Base-by-base conservation (phyloP, 2,888 invertebrate genomes). In the Ophion slaviceki region DNA sequence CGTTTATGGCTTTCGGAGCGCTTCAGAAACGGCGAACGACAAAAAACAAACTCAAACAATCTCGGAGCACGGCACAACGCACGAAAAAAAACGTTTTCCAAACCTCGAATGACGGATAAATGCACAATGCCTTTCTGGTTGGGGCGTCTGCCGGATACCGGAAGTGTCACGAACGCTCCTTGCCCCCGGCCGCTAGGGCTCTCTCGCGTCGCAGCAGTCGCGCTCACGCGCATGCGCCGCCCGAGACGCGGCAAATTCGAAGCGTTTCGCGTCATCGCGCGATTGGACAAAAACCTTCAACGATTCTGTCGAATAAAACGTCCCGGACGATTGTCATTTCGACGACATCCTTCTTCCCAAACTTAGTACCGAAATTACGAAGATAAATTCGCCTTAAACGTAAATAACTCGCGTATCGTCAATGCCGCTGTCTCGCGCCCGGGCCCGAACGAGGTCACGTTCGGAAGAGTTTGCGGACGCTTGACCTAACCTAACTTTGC, bases 91-190 rank as follows among this genome's bases (percentile, higher is more conserved):
- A 10, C 45, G 70, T 47, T 78, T 80, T 74, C 32, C 53, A 82
- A 70, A 81, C 80, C 4, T 80, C 70, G 53, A 17, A 32, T 24
- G 67, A 77, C 76, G 70, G 82, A 59, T 85, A 79, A 75, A 75
- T 47, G 75, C 75, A 75, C 75, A 64, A 82, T 82, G 64, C 85
- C 75, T 74, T 76, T 78, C 67, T 80, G 75, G 70, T 85, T 80
- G 82, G 89, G 89, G 89, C 89, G 89, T 89, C 89, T 89, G 89
- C 89, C 88, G 87, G 87, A 87, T 87, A 71, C 87, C 86, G 86
- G 89, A 87, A 87, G 71, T 86, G 82, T 77, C 40, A 45, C 74
- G 40, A 64, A 53, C 82, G 40, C 74, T 68, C 59, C 28, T 77
- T 61, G 2, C 36, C 78, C 40, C 62, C 61, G 61, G 72, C 53